phyloP scores from a whole-genome alignment of 2,888 invertebrate genomes.

The Anagyrus pseudococci region DNA sequence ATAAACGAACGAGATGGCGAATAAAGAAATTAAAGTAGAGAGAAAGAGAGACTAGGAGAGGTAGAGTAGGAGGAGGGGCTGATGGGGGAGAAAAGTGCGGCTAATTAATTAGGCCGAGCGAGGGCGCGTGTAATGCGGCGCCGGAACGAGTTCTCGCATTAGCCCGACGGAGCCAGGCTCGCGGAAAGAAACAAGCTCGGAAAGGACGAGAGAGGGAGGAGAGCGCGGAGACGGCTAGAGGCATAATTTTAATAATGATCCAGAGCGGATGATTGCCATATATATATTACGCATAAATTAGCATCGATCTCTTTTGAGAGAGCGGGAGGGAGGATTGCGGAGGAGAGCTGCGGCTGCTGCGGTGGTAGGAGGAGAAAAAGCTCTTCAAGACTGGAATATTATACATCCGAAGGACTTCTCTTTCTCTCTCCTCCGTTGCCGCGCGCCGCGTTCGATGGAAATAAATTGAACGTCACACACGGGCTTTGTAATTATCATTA shows the following conservation, averaged over 20 bases:
- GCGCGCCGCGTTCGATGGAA: constrained; percentile 5
- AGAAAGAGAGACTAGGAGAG: too few relatives aligned
- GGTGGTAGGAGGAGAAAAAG: too few relatives aligned
- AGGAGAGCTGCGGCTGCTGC: too few relatives aligned
- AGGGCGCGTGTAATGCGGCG: constrained; percentile 3
- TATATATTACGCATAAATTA: constrained; percentile 22
- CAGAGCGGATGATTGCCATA: constrained; percentile 16
- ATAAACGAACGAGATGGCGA: neutral
- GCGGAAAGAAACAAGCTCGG: constrained; percentile 18
- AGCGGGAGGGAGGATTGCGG: neutral
- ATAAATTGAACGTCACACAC: constrained; percentile 21
- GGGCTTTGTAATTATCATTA: constrained; percentile 28
- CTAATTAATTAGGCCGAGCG: constrained; percentile 32
- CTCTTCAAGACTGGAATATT: too few relatives aligned
- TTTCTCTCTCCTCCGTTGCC: neutral
- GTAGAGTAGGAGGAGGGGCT: too few relatives aligned
- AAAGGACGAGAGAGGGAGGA: too few relatives aligned
- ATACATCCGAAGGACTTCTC: neutral
- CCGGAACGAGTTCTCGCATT: constrained; percentile 23
- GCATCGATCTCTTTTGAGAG: constrained; percentile 17
- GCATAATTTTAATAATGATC: constrained; percentile 31
- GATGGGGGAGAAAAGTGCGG: constrained; percentile 8
- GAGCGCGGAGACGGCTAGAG: neutral
- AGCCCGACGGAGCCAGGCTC: constrained; percentile 17
- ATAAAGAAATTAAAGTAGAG: constrained; percentile 32